Conservation (phyloP, 1,140 invertebrate species). For the Temnothorax curvispinosus region DNA sequence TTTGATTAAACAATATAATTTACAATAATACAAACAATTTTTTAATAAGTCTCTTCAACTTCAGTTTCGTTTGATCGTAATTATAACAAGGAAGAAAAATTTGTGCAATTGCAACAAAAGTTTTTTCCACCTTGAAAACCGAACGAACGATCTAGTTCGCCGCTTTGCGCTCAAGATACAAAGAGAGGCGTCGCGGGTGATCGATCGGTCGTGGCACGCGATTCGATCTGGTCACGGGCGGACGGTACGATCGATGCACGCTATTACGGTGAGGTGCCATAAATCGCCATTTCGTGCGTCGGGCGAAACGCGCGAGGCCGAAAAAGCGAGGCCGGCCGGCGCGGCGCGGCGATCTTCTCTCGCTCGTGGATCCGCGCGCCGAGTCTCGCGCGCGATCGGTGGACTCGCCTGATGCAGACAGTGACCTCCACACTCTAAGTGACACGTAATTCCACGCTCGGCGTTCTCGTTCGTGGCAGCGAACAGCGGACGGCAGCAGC, state of each 20-base stretch:
- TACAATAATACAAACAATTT: not conserved
- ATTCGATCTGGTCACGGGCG: conserved; percentile 46
- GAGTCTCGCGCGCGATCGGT: not conserved
- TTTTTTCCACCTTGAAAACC: conserved; percentile 12
- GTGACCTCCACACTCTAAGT: conserved; percentile 61
- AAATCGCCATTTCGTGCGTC: conserved; percentile 49
- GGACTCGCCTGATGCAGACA: not conserved
- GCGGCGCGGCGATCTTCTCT: not conserved
- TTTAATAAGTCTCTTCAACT: not conserved
- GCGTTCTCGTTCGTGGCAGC: conserved; percentile 22
- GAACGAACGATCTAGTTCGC: not conserved
- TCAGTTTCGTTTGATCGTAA: not conserved
- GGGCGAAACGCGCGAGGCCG: conserved; percentile 19
- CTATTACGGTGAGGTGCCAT: conserved; percentile 23
- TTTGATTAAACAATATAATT: not conserved
- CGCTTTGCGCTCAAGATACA: conserved; percentile 2
- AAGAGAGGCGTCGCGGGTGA: conserved; percentile 31
- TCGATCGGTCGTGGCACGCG: conserved; percentile 39
- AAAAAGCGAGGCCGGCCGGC: conserved; percentile 29
- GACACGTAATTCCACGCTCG: conserved; percentile 48
- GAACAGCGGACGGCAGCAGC: not conserved
- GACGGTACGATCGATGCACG: conserved; percentile 5
- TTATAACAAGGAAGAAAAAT: not conserved
- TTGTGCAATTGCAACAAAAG: not conserved
- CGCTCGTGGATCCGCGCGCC: not conserved